phyloP scores from a whole-genome alignment of 2,888 invertebrate genomes.

The Latrodectus elegans region DNA sequence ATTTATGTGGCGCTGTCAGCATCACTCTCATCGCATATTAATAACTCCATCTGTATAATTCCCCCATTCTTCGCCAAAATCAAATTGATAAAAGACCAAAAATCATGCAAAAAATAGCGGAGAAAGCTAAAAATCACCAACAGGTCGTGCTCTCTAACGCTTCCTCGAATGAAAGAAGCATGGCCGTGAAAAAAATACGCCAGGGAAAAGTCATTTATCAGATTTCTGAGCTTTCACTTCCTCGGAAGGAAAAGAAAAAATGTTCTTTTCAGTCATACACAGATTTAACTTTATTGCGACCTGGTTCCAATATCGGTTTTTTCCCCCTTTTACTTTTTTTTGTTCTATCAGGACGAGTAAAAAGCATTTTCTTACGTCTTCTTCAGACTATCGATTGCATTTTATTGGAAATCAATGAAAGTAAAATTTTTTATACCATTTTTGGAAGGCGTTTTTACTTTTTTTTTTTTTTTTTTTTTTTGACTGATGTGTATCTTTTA shows the following conservation, averaged over 20 bases:
- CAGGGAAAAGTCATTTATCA: constrained; percentile 2
- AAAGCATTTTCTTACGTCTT: constrained; percentile 5
- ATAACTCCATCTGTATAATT: background rate
- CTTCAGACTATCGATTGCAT: background rate
- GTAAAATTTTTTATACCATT: background rate
- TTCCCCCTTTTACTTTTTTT: background rate
- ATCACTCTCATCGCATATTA: constrained; percentile 5
- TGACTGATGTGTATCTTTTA: background rate
- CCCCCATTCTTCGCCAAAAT: background rate
- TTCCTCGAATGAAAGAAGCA: background rate
- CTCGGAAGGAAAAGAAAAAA: background rate
- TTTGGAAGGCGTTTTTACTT: background rate
- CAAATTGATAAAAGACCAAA: background rate
- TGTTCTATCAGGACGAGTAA: background rate
- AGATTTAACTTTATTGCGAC: constrained; percentile 45
- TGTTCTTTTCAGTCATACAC: constrained; percentile 32
- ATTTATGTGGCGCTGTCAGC: background rate
- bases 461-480: background rate
- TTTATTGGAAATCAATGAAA: constrained; percentile 2
- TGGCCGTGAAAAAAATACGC: background rate
- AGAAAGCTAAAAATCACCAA: background rate
- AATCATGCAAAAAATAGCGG: background rate
- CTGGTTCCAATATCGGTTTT: constrained; percentile 30
- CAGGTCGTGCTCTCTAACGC: constrained; percentile 5
- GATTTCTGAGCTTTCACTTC: background rate